These are phyloP conservation scores for Adelphocoris suturalis DNA, from an alignment of 2,888 invertebrate genomes.

Conservation along the genomic window DNA sequence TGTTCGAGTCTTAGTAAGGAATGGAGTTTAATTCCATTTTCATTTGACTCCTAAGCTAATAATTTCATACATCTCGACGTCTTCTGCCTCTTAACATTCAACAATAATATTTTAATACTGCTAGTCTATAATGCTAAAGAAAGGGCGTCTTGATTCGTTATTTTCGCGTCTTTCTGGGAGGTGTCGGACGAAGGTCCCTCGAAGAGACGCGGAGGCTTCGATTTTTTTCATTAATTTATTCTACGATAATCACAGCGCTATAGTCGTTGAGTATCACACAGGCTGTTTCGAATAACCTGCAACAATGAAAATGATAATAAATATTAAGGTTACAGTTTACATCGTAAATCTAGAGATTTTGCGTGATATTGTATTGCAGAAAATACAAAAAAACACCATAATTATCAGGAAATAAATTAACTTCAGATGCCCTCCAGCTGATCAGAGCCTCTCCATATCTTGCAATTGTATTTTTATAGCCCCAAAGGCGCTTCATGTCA, in stretches of 20 bases:
- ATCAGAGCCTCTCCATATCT: too few species aligned
- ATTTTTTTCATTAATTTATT: not conserved
- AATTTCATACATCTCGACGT: not conserved
- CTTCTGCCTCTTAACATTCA: not conserved
- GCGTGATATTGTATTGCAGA: too few species aligned
- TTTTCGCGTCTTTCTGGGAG: not conserved
- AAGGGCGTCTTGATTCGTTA: not conserved
- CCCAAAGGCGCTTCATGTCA: too few species aligned
- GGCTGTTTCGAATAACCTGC: constrained; percentile 45
- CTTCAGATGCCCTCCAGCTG: too few species aligned
- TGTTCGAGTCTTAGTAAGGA: not conserved
- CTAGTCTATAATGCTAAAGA: not conserved
- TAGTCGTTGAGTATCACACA: constrained; percentile 30
- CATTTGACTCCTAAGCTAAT: constrained; percentile 4
- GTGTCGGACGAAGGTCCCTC: not conserved
- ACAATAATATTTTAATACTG: constrained; percentile 33
- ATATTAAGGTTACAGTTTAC: too few species aligned
- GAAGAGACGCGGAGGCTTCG: not conserved
- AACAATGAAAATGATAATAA: not conserved
- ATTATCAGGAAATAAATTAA: too few species aligned
- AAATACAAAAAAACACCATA: too few species aligned
- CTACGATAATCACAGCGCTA: constrained; percentile 40
- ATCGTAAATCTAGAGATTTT: too few species aligned
- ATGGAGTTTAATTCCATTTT: not conserved
- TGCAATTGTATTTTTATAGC: too few species aligned